Evolutionary conservation across 2,888 invertebrate species (phyloP).

Genomic region (Dasypogon diadema): DNA sequence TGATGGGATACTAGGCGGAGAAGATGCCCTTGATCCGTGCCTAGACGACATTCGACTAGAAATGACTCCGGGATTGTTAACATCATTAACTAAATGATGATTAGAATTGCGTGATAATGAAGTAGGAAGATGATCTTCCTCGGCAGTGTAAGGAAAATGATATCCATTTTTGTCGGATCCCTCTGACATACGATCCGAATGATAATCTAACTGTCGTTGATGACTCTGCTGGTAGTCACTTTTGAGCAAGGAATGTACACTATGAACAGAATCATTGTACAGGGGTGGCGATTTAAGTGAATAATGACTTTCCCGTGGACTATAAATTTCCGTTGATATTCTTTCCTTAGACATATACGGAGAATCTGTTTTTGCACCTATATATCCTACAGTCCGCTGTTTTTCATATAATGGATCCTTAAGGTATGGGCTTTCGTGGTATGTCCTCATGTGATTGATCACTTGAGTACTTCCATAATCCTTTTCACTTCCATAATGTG

Average conservation of each 20-base stretch:
- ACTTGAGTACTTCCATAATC: conserved; percentile 65
- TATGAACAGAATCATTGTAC: conserved; percentile 65
- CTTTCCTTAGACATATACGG: conserved; percentile 68
- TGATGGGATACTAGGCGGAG: conserved; percentile 70
- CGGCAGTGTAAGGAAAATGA: conserved; percentile 86
- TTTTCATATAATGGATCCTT: conserved; percentile 68
- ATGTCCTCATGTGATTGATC: conserved; percentile 66
- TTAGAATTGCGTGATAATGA: conserved; percentile 60
- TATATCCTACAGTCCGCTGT: conserved; percentile 63
- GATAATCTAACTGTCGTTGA: conserved; percentile 62
- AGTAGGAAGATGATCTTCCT: conserved; percentile 77
- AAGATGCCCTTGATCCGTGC: conserved; percentile 66
- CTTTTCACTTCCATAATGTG: conserved; percentile 66
- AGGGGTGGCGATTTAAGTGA: conserved; percentile 65
- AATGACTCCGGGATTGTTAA: conserved; percentile 70
- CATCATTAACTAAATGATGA: conserved; percentile 68
- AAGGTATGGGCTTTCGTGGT: conserved; percentile 65
- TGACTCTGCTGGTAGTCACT: conserved; percentile 69
- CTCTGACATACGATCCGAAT: conserved; percentile 76
- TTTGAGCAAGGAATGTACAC: conserved; percentile 67
- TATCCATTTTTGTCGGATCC: conserved; percentile 84
- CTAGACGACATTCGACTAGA: conserved; percentile 62
- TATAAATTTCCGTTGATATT: conserved; percentile 67
- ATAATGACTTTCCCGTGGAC: conserved; percentile 66
- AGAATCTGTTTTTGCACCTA: conserved; percentile 62